phyloP scores from a whole-genome alignment of 2,113 vertebrate genomes.

The Thunnus thynnus region DNA sequence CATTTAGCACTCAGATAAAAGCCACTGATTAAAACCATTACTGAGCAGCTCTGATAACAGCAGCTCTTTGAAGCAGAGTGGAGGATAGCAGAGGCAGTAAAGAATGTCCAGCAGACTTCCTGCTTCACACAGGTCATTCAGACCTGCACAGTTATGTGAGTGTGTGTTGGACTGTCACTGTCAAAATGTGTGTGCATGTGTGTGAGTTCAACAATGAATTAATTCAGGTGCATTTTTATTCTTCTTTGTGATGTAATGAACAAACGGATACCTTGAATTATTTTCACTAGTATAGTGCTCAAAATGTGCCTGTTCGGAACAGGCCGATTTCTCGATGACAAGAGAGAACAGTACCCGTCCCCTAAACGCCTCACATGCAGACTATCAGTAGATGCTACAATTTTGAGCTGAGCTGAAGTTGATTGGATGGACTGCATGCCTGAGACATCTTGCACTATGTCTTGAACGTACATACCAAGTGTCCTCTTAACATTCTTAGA shows the following conservation, averaged over 20 bases:
- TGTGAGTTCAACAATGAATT: neutral
- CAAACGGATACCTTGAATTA: too few relatives aligned
- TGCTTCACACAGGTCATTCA: slow-evolving; percentile 51
- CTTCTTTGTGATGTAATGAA: neutral
- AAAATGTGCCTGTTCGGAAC: too few relatives aligned
- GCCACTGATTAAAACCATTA: slow-evolving; percentile 61
- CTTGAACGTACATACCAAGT: too few relatives aligned
- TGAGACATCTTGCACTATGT: too few relatives aligned
- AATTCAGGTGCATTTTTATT: neutral
- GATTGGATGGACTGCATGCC: too few relatives aligned
- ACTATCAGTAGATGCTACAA: too few relatives aligned
- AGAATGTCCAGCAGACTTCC: slow-evolving; percentile 67
- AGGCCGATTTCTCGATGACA: too few relatives aligned
- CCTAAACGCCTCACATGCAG: too few relatives aligned
- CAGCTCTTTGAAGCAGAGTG: slow-evolving; percentile 72
- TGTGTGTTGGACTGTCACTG: slow-evolving; percentile 30
- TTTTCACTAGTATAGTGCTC: too few relatives aligned
- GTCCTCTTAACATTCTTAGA: neutral
- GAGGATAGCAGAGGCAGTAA: slow-evolving; percentile 63
- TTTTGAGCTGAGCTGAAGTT: too few relatives aligned
- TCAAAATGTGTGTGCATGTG: neutral
- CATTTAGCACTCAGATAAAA: slow-evolving; percentile 67
- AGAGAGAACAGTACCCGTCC: too few relatives aligned
- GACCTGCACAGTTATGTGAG: slow-evolving; percentile 25
- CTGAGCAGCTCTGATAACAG: slow-evolving; percentile 48